Evolutionary conservation across 2,888 invertebrate species (phyloP), one percentile per base, ranked within the genome.

Genomic region (Ferdinandea cuprea): DNA sequence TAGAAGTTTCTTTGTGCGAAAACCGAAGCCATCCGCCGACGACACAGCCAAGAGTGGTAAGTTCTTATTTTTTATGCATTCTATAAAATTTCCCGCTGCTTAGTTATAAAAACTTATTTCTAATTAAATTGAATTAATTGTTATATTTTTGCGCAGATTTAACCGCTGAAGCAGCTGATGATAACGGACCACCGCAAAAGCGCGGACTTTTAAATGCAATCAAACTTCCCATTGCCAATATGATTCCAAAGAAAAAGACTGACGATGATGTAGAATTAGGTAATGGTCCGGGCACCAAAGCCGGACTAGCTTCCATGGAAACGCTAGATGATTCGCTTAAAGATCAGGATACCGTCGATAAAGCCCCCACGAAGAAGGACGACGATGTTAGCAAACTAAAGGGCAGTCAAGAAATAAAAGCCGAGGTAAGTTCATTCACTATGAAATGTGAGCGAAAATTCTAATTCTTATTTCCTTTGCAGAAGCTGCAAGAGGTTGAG

Each of bases 251-350:
- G 87, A 91, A 91, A 87, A 91, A 90, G 85, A 89, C 91, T 68
- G 89, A 91, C 87, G 73, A 89, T 65, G 92, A 91, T 46, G 90
- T 92, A 87, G 89, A 91, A 5, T 89, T 92, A 30, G 92, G 93
- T 72, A 90, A 92, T 54, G 93, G 92, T 71, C 88, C 92, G 65
- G 92, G 93, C 76, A 90, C 91, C n/a, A 94, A 94, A 86, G 95
- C 95, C 5, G 94, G 95, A 17, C 92, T 96, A 59, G 96, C 96
- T 0, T 96, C 96, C 5, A 94, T 95, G 93, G 96, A 96, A 90
- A 96, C 96, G 0, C 91, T 96, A 48, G 96, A 95, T 88, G 96
- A 96, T 86, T 94, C 94, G 85, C 90, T 92, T 15, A 92, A 93
- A 66, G 93, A 93, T 85, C 93, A 93, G 13, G 94, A 94, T 68